Base-by-base conservation (phyloP, 2,888 invertebrate genomes). In the Volucella zonaria region DNA sequence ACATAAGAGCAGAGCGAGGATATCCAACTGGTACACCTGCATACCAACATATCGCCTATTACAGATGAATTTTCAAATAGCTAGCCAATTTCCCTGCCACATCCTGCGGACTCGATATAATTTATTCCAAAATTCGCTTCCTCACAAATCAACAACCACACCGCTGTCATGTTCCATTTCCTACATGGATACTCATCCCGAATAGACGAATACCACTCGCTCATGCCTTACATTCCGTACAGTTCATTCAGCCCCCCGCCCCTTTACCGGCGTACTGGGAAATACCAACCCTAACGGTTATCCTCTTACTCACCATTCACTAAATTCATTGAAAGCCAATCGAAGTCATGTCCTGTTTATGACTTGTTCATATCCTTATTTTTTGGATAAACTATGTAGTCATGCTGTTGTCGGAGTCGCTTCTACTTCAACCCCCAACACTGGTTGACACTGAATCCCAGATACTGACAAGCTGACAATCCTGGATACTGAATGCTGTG, bases 71-170 rank as follows among this genome's bases (percentile, higher is more conserved):
- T 58, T 74, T 68, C 70, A 49, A 31, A 79, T 6, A 79, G 58
- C 58, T 66, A 40, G 74, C 74, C 79, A 82, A 79, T 79, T 79
- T 77, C 73, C 79, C 58, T 68, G 45, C 76, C 76, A 77, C 73
- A 76, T 85, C 76, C 81, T 76, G 76, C 42, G 76, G 81, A 71
- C 81, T 73, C 62, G 31, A 49, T 73, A 73, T 81, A 85, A 85
- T 81, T 85, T 85, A 85, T 85, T 85, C 85, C 62, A 85, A 85
- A 85, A 85, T 85, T 73, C 80, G 85, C 81, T 81, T 85, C 85
- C 80, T 85, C 75, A 73, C 80, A 85, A 81, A 85, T 85, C 85
- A 85, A 81, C 85, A 85, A 81, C 73, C 81, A 67, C 85, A 85
- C 68, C 70, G 81, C 76, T 77, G 85, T 81, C 85, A 81, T 76